Evolutionary conservation across 37 sponge, comb jelly and placozoan species (phyloP).

Genomic region (Amphimedon queenslandica): DNA sequence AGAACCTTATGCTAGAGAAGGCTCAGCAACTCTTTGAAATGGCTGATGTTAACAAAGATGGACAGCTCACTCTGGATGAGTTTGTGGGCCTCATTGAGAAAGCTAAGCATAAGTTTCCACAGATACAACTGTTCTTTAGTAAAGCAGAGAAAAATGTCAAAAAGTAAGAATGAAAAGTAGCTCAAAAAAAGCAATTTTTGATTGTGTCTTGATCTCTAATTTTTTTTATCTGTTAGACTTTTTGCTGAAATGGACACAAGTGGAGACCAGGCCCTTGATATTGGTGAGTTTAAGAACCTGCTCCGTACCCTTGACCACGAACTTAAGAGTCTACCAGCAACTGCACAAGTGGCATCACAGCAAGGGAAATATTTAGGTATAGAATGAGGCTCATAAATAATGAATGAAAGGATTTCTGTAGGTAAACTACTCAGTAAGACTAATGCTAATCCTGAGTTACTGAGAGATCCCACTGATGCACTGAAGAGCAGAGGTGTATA

Average conservation of each 20-base stretch:
- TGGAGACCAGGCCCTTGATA: slow-evolving; percentile 46
- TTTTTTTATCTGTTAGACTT: too few species aligned
- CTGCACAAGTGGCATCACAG: slow-evolving; percentile 67
- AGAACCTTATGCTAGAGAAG: slow-evolving; percentile 35
- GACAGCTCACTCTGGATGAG: slow-evolving; percentile 33
- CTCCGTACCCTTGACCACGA: slow-evolving; percentile 37
- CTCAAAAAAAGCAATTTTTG: not conserved
- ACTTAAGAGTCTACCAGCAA: slow-evolving; percentile 62
- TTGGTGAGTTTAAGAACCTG: slow-evolving; percentile 37
- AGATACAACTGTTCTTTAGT: slow-evolving; percentile 32
- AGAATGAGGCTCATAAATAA: not conserved
- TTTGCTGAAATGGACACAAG: slow-evolving; percentile 42
- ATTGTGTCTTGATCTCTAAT: not conserved
- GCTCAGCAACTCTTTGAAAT: slow-evolving; percentile 51
- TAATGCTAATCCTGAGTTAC: slow-evolving; percentile 22
- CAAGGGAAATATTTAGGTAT: slow-evolving; percentile 20
- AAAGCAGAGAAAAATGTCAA: slow-evolving; percentile 33
- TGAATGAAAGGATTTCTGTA: not conserved
- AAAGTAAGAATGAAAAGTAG: slow-evolving; percentile 16
- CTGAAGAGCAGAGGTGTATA: not conserved
- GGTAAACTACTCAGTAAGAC: slow-evolving; percentile 34
- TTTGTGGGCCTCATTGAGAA: slow-evolving; percentile 32
- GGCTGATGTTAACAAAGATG: slow-evolving; percentile 70
- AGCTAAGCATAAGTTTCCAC: slow-evolving; percentile 49
- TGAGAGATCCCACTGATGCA: slow-evolving; percentile 6